Evolutionary conservation across 2,797 vertebrate species (phyloP), one percentile per base, ranked within the genome.

Genomic region (Nasua narica): DNA sequence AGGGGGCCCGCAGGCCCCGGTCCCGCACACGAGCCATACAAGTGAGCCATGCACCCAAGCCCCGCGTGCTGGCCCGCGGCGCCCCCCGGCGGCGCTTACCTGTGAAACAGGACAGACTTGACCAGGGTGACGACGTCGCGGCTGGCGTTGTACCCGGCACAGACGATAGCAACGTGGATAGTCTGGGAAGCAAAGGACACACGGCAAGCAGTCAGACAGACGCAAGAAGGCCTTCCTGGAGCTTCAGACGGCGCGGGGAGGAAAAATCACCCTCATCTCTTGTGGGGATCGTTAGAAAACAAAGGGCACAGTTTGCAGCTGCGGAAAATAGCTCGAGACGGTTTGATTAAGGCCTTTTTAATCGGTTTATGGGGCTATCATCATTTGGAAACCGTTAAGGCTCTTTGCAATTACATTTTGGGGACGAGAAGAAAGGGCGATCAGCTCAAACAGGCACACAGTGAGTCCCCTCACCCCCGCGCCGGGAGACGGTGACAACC

Each of bases 151-250:
- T 99, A 99, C 11, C 99, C 99, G 3, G 99, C 99, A 87, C 99
- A 99, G 29, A 99, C 99, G 56, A 99, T 99, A 96, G 99, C 99
- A 78, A 99, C 99, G 0, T 99, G 99, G 98, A 99, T 99, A 2
- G 99, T 99, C 99, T 99, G 98, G 50, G 87, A 96, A 96, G 96
- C 94, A 96, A 98, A 95, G n/a, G 94, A 25, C 97, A 96, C 5
- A 94, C 83, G 90, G 91, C 43, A 67, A 90, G n/a, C 11, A 58
- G 70, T 93, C 54, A 97, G 54, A 56, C 16, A 87, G 58, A 96
- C 3, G 88, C 91, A 87, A 96, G 52, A 74, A 85, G 92, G 46
- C 37, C 32, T 90, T 58, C 86, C 74, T 18, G 32, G 37, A 21
- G 50, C 93, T 95, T 2, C 65, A 0, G 40, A 35, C 56, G 58